These are phyloP conservation scores for Petaurus breviceps DNA, from an alignment of 2,113 vertebrate species.

Conservation along the genomic window DNA sequence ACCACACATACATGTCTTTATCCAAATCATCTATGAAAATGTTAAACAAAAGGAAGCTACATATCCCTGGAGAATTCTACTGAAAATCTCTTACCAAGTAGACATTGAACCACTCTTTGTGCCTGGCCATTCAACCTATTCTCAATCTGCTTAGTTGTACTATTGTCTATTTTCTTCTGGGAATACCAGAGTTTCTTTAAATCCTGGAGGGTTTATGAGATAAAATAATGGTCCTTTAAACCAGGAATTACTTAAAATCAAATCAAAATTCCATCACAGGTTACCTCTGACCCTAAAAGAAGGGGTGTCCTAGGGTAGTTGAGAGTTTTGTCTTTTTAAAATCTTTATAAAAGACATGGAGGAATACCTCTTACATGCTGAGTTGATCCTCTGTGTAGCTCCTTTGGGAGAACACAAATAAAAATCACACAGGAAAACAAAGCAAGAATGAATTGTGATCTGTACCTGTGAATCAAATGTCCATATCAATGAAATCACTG, in stretches of 20 bases:
- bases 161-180: background rate
- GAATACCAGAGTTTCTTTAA: background rate
- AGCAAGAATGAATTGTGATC: background rate
- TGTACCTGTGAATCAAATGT: background rate
- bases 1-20: background rate
- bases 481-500: background rate
- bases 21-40: too few relatives aligned
- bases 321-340: too few relatives aligned
- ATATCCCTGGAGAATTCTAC: background rate
- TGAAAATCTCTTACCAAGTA: background rate
- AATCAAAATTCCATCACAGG: background rate
- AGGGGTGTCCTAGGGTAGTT: background rate
- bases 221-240: background rate
- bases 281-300: background rate
- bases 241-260: background rate
- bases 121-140: background rate
- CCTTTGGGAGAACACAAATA: background rate
- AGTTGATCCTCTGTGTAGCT: background rate
- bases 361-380: background rate
- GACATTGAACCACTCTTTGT: background rate
- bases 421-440: background rate
- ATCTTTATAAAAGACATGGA: background rate
- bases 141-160: background rate
- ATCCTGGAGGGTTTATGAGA: background rate
- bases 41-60: background rate